Conservation (phyloP, 2,888 invertebrate genomes). For the Anoplius nigerrimus region DNA sequence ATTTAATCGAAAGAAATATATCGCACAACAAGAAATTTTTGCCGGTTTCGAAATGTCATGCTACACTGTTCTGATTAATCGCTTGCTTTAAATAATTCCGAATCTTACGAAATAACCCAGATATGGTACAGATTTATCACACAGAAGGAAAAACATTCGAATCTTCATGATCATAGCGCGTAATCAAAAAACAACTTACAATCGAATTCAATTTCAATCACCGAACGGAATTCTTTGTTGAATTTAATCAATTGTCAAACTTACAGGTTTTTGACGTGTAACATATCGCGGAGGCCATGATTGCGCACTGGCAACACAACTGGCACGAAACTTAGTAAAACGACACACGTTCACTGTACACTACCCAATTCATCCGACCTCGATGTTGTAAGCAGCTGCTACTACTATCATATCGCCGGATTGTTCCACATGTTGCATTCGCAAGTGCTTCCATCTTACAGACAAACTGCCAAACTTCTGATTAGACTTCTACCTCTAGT, state of each 20-base stretch:
- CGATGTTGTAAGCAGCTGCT: no score
- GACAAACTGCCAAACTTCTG: no score
- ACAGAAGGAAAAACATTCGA: neutral
- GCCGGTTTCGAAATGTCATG: neutral
- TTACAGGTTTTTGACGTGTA: conserved; percentile 52
- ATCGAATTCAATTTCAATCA: neutral
- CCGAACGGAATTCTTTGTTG: no score
- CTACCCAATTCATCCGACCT: no score
- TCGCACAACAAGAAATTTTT: neutral
- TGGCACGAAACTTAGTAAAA: conserved; percentile 19
- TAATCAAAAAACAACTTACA: no score
- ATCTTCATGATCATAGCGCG: neutral
- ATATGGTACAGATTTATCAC: neutral
- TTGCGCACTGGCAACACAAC: conserved; percentile 57
- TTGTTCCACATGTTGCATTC: no score
- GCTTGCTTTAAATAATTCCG: neutral
- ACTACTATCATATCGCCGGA: no score
- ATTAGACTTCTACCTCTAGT: no score
- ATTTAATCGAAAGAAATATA: neutral
- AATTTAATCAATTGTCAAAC: conserved; percentile 34
- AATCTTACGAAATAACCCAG: neutral
- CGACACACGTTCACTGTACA: no score
- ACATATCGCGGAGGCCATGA: conserved; percentile 58
- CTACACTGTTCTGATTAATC: neutral
- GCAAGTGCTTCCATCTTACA: no score